Evolutionary conservation across 2,113 vertebrate genomes (phyloP).

Genomic region (Forbesichthys papilliferus): DNA sequence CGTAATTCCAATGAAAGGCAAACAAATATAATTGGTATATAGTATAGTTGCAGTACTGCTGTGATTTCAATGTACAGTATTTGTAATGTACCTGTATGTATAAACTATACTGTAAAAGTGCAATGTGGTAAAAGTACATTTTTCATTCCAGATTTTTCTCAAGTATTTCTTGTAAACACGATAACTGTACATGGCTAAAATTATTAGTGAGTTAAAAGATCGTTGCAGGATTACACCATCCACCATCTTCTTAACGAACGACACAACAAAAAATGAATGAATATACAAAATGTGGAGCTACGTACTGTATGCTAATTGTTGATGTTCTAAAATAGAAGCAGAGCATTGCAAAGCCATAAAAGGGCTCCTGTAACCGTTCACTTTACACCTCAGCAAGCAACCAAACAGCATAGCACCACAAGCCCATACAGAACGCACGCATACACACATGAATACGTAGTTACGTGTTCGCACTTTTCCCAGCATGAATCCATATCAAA

Average conservation of each 20-base stretch:
- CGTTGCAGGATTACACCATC: not conserved
- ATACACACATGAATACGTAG: not conserved
- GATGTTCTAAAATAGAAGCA: slow-evolving; percentile 60
- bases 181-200: not conserved
- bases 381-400: slow-evolving; percentile 22
- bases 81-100: not conserved
- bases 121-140: too few species aligned
- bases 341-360: slow-evolving; percentile 41
- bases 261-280: not conserved
- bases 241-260: not conserved
- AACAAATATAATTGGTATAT: too few species aligned
- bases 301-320: slow-evolving; percentile 26
- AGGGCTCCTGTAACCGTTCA: slow-evolving; percentile 30
- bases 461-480: not conserved
- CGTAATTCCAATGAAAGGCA: too few species aligned
- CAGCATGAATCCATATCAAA: too few species aligned
- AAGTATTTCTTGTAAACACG: not conserved
- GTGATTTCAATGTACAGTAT: not conserved
- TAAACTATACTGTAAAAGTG: too few species aligned
- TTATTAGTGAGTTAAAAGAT: not conserved
- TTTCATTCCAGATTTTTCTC: not conserved
- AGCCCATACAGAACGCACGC: not conserved
- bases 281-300: slow-evolving; percentile 4
- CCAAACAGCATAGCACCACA: slow-evolving; percentile 11
- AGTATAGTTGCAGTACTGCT: not conserved